Evolutionary conservation across 2,888 invertebrate genomes (phyloP), one percentile per base, ranked within the genome.

Genomic region (Macrophya alboannulata): DNA sequence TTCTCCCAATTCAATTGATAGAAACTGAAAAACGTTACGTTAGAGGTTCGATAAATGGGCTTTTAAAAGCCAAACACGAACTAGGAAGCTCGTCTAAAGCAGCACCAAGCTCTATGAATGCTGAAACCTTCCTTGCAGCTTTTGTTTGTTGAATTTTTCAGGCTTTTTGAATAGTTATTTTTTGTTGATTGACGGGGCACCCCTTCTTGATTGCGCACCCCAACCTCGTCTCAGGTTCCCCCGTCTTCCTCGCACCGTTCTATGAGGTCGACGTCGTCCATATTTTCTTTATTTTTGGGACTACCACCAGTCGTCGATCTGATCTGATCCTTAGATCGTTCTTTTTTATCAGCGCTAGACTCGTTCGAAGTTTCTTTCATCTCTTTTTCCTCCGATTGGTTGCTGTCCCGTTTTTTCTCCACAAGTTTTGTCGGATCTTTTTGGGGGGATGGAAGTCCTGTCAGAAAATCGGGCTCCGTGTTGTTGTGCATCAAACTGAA

Each of bases 401-500:
- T 17, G 85, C 17, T 40, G 87, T 89, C 15, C 59, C 45, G 1
- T 74, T 48, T 71, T 71, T 81, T 55, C 45, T 87, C 55, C 12
- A 77, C 21, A 72, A 86, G 86, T 25, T 76, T 85, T 43, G 87
- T 55, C 82, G 81, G 81, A 1, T 90, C 89, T 86, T 87, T 87
- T 0, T 89, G 85, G 0, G 91, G 88, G 4, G 92, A 91, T 1
- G 95, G 94, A 68, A 95, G 95, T 84, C 95, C 95, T 15, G 94
- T 94, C 8, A 95, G 94, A 51, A 77, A 81, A 25, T 96, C 96
- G 88, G 95, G 95, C 87, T 96, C 96, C 84, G 95, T 95, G 88
- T 96, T 95, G 8, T 96, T 96, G 92, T 97, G 97, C 93, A 97
- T 97, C 31, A 98, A 93, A 0, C 96, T 96, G 92, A 98, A 98